phyloP scores from a whole-genome alignment of 2,113 vertebrate genomes.

The Seriola rivoliana region DNA sequence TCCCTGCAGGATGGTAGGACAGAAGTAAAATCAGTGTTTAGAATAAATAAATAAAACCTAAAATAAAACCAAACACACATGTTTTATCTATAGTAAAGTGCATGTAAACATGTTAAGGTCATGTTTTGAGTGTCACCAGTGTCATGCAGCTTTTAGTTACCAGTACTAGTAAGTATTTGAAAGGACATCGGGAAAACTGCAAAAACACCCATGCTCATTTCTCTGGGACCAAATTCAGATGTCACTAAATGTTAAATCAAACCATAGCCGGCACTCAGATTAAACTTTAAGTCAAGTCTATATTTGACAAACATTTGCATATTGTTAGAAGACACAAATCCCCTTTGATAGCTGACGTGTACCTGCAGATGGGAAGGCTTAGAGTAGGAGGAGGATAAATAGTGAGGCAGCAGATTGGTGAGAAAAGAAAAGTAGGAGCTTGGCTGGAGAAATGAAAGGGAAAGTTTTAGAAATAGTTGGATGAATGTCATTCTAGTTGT shows the following conservation, averaged over 20 bases:
- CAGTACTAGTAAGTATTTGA: neutral
- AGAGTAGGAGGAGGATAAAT: conserved; percentile 61
- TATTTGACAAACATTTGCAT: conserved; percentile 60
- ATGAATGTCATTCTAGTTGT: conserved; percentile 4
- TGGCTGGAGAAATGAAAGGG: conserved; percentile 73
- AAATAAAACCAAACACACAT: neutral
- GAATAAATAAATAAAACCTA: neutral
- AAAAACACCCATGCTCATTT: conserved; percentile 12
- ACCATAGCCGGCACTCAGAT: conserved; percentile 45
- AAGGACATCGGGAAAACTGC: neutral
- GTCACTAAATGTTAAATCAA: conserved; percentile 41
- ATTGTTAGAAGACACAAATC: conserved; percentile 59
- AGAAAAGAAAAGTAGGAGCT: conserved; percentile 73
- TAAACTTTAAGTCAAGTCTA: conserved; percentile 20
- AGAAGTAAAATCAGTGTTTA: neutral
- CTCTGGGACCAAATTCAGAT: conserved; percentile 11
- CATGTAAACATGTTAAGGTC: neutral
- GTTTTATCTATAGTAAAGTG: neutral
- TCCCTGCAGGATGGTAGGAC: conserved; percentile 82
- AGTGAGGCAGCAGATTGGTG: conserved; percentile 74
- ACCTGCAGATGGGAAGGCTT: conserved; percentile 67
- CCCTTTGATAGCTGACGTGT: conserved; percentile 42
- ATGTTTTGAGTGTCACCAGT: neutral
- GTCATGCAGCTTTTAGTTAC: conserved; percentile 10
- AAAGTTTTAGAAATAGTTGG: conserved; percentile 38